Conservation (phyloP, 2,797 vertebrate species). For the Champsocephalus esox region DNA sequence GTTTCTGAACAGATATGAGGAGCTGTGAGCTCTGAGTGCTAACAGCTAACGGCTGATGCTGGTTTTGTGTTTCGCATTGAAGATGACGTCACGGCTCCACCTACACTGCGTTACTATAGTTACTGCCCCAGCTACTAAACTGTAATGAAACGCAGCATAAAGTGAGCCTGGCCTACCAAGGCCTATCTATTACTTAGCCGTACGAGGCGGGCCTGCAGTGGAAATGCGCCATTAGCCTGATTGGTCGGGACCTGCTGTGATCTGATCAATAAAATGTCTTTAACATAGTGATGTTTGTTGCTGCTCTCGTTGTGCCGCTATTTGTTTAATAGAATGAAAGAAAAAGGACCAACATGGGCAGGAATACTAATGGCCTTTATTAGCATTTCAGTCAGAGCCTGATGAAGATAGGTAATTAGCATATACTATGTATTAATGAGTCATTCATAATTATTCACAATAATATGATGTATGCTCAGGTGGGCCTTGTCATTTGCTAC, state of each 20-base stretch:
- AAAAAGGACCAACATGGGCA: not conserved
- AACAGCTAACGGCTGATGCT: too few relatives aligned
- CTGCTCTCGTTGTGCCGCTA: not conserved
- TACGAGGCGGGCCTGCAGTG: too few relatives aligned
- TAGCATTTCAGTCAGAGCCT: not conserved
- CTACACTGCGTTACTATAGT: too few relatives aligned
- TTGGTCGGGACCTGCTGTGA: slow-evolving; percentile 22
- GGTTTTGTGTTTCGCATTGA: too few relatives aligned
- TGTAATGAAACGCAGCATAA: too few relatives aligned
- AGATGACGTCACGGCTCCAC: too few relatives aligned
- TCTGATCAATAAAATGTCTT: slow-evolving; percentile 17
- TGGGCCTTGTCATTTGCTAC: not conserved
- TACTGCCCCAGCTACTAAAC: too few relatives aligned
- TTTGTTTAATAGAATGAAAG: slow-evolving; percentile 19
- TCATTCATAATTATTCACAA: not conserved
- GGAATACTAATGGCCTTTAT: not conserved
- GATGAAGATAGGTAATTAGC: not conserved
- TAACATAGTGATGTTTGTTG: not conserved
- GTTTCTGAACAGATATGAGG: too few relatives aligned
- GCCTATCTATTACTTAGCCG: too few relatives aligned
- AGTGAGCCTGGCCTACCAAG: too few relatives aligned
- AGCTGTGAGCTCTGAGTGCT: too few relatives aligned
- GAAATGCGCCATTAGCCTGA: not conserved
- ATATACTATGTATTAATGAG: not conserved
- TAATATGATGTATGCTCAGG: not conserved